phyloP scores from a whole-genome alignment of 2,797 vertebrate genomes.

The Myioborus miniatus region DNA sequence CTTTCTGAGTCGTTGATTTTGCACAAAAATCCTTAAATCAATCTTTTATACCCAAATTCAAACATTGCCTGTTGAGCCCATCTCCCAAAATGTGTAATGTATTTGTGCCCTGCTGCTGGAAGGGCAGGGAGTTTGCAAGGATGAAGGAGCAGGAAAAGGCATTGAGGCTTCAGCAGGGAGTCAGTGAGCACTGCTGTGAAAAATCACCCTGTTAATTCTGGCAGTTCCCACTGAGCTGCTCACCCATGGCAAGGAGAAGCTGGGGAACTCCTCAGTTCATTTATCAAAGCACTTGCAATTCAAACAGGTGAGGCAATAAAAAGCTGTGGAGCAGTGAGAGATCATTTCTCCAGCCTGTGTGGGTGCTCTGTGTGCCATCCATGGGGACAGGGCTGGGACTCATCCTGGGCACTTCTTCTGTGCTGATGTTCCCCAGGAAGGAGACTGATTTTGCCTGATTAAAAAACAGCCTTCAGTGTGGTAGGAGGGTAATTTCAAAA shows the following conservation, averaged over 20 bases:
- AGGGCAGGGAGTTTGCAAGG: not conserved
- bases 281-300: not conserved
- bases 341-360: not conserved
- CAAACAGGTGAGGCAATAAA: not conserved
- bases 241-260: not conserved
- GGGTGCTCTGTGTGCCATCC: accelerated
- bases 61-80: not conserved
- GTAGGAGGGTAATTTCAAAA: not conserved
- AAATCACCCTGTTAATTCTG: not conserved
- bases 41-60: not conserved
- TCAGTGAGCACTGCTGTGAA: not conserved
- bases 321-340: not conserved
- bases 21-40: not conserved
- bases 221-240: not conserved
- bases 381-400: not conserved
- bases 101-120: not conserved
- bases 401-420: not conserved
- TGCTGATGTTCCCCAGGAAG: not conserved
- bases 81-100: accelerated
- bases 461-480: not conserved
- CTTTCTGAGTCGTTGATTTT: not conserved
- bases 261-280: not conserved
- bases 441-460: not conserved
- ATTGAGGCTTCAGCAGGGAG: not conserved
- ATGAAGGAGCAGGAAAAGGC: not conserved